Conservation (phyloP, 2,888 invertebrate genomes). For the Pasiphila rectangulata region DNA sequence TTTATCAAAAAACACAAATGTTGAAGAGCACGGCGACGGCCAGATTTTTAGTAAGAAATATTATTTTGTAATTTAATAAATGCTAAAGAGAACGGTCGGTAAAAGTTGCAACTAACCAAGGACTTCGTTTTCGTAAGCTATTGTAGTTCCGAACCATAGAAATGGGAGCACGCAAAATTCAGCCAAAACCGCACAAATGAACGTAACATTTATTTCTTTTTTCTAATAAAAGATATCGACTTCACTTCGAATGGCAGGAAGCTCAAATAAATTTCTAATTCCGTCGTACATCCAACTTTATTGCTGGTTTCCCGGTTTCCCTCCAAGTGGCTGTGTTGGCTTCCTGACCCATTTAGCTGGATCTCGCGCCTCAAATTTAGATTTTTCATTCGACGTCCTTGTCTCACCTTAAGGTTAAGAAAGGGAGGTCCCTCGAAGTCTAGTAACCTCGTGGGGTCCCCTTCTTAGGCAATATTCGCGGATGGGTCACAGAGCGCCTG, state of each 20-base stretch:
- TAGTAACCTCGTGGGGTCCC: conserved; percentile 56
- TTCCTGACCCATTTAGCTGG: conserved; percentile 79
- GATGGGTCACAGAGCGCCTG: conserved; percentile 64
- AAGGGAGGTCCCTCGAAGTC: conserved; percentile 49
- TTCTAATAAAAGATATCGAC: conserved; percentile 9
- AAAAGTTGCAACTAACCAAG: no score
- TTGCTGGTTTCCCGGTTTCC: conserved; percentile 19
- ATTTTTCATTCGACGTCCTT: conserved; percentile 55
- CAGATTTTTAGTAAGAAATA: no score
- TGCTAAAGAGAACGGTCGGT: no score
- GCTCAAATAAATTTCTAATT: conserved; percentile 19
- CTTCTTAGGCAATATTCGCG: conserved; percentile 34
- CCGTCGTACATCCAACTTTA: conserved; percentile 16
- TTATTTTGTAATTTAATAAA: no score
- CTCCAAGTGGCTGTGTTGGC: conserved; percentile 53
- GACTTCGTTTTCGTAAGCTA: no score
- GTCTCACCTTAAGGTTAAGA: conserved; percentile 43
- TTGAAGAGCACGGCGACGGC: no score
- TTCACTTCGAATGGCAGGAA: conserved; percentile 2
- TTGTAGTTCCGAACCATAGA: no score
- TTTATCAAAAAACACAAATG: no score
- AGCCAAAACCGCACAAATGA: background rate
- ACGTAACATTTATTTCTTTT: background rate
- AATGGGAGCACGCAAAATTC: background rate
- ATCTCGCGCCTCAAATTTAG: conserved; percentile 69